Conservation (phyloP, 2,113 vertebrate species). For the Eptesicus fuscus region DNA sequence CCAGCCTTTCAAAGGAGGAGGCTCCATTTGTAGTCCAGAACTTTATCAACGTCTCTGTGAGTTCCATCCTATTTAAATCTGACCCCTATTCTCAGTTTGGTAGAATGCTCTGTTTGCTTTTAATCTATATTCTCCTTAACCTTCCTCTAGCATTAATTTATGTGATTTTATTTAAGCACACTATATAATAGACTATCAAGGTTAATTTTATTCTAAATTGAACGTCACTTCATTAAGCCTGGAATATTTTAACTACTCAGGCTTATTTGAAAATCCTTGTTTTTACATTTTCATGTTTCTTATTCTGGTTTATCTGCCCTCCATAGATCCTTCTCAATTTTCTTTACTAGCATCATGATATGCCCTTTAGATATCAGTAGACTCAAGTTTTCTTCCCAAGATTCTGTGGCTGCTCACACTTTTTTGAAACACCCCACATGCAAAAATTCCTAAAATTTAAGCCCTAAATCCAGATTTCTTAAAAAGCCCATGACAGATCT, state of each 20-base stretch:
- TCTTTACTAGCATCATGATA: neutral
- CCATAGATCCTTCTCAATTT: neutral
- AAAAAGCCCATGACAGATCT: neutral
- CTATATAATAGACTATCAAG: neutral
- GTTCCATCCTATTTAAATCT: neutral
- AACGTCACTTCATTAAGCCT: neutral
- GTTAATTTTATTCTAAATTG: neutral
- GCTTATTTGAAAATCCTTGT: neutral
- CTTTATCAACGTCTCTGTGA: neutral
- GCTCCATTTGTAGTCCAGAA: neutral
- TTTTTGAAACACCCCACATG: neutral
- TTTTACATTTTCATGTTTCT: neutral
- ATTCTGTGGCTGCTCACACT: neutral
- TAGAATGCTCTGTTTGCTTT: neutral
- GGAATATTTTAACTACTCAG: neutral
- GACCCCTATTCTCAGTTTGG: neutral
- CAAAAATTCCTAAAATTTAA: neutral
- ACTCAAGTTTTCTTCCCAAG: neutral
- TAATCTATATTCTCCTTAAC: neutral
- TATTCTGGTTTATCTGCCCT: neutral
- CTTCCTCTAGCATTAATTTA: neutral
- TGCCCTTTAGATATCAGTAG: neutral
- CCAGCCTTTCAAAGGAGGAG: neutral
- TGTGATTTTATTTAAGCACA: neutral
- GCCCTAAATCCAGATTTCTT: neutral